These are phyloP conservation scores for Yponomeuta plumbellus DNA, from an alignment of 2,888 invertebrate species.

Conservation along the genomic window DNA sequence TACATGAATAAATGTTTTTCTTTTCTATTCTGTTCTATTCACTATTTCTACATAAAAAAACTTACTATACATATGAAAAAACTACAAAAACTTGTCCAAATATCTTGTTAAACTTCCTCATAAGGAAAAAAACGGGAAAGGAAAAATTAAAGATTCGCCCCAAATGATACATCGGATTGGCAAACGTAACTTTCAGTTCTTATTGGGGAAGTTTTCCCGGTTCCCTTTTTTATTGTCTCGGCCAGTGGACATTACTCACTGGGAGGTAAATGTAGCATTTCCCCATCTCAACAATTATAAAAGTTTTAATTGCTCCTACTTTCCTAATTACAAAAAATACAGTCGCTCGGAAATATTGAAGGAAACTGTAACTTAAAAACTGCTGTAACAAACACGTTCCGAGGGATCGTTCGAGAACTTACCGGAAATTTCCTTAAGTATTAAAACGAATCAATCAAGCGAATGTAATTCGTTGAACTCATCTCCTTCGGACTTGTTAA, in stretches of 20 bases:
- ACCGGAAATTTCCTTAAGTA: conserved; percentile 1
- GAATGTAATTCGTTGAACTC: background rate
- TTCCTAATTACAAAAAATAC: conserved; percentile 73
- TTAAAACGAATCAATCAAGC: conserved; percentile 10
- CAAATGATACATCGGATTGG: background rate
- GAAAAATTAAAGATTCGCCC: background rate
- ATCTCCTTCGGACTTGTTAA: background rate
- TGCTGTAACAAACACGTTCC: conserved; percentile 23
- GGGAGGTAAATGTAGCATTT: conserved; percentile 64
- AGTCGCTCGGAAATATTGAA: conserved; percentile 57
- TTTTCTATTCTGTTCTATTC: too few species aligned
- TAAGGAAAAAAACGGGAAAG: background rate
- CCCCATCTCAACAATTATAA: conserved; percentile 70
- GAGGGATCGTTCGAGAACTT: background rate
- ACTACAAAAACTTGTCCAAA: too few species aligned
- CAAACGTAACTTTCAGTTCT: conserved; percentile 29
- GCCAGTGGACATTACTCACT: conserved; percentile 64
- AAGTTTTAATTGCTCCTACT: conserved; percentile 74
- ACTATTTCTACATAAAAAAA: too few species aligned
- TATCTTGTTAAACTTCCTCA: background rate
- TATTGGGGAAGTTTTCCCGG: conserved; percentile 67
- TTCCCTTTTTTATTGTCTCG: conserved; percentile 66
- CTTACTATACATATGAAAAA: too few species aligned
- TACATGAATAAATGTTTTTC: too few species aligned
- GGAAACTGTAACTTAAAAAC: conserved; percentile 13